Percentiles rank a stretch among this genome's conserved stretches.
Evolutionary conservation across 2,888 invertebrate species (phyloP).

Genomic region (Andrena minutula): DNA sequence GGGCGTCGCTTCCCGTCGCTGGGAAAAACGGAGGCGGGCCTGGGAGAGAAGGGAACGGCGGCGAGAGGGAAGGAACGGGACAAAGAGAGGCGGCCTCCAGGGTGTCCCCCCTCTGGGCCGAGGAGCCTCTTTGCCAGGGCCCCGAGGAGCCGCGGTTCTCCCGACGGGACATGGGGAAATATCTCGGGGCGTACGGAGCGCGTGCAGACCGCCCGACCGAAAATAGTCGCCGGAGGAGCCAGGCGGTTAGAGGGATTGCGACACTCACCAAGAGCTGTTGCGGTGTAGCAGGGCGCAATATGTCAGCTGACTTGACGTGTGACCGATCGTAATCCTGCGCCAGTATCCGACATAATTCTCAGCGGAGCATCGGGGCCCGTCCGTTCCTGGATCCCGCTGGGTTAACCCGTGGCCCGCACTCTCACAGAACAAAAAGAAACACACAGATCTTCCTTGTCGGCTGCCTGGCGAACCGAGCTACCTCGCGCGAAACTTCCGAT

Average conservation of each 20-base stretch:
- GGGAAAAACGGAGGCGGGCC: constrained; percentile 17
- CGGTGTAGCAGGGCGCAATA: constrained; percentile 85
- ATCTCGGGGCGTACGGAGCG: constrained; percentile 5
- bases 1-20: constrained; percentile 33
- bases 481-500: constrained; percentile 60
- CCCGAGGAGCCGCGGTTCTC: no score
- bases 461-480: constrained; percentile 22
- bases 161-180: no score
- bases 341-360: constrained; percentile 84
- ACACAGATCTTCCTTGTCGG: constrained; percentile 34
- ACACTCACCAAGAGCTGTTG: constrained; percentile 84
- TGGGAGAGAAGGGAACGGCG: constrained; percentile 28
- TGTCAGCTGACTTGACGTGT: constrained; percentile 85
- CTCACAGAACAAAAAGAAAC: constrained; percentile 49
- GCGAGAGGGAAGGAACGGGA: constrained; percentile 34
- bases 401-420: constrained; percentile 49
- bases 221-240: constrained; percentile 70
- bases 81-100: not conserved
- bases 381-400: constrained; percentile 32
- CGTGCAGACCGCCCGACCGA: constrained; percentile 65
- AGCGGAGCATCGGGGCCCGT: constrained; percentile 66
- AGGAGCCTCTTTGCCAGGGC: no score
- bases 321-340: constrained; percentile 82
- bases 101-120: not conserved
- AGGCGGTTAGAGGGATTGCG: constrained; percentile 65